phyloP scores from a whole-genome alignment of 2,888 invertebrate species.

The Trichopria drosophilae region DNA sequence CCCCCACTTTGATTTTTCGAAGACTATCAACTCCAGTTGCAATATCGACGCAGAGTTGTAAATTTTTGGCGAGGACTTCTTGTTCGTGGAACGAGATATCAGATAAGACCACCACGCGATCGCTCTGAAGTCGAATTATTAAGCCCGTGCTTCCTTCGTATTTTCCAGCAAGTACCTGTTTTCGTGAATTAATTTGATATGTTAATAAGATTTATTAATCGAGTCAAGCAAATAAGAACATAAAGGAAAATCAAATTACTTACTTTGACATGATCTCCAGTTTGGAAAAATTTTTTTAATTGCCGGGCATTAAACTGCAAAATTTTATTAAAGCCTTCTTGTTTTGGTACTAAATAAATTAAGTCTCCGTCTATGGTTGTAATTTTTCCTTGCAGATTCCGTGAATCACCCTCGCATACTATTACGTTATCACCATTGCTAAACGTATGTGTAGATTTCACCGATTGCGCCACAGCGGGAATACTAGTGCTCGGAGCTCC shows the following conservation, averaged over 20 bases:
- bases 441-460: slow-evolving; percentile 7
- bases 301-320: slow-evolving; percentile 22
- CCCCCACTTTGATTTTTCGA: slow-evolving; percentile 68
- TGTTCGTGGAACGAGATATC: slow-evolving; percentile 67
- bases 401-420: slow-evolving; percentile 23
- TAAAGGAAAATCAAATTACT: no score
- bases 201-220: no score
- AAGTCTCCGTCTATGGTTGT: slow-evolving; percentile 9
- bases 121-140: slow-evolving; percentile 64
- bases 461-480: slow-evolving; percentile 43
- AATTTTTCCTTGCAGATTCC: slow-evolving; percentile 25
- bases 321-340: slow-evolving; percentile 20
- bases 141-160: slow-evolving; percentile 67
- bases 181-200: slow-evolving; percentile 2
- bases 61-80: slow-evolving; percentile 60
- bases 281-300: slow-evolving; percentile 22
- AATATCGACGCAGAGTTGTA: slow-evolving; percentile 66
- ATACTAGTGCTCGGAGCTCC: slow-evolving; percentile 47
- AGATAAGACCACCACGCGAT: slow-evolving; percentile 63
- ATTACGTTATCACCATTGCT: slow-evolving; percentile 30
- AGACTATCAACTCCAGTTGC: slow-evolving; percentile 67
- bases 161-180: slow-evolving; percentile 61
- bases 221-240: no score
- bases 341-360: slow-evolving; percentile 18
- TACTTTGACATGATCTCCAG: slow-evolving; percentile 28